Conservation (phyloP, 2,888 invertebrate species). For the Lasioglossum oenotherae region DNA sequence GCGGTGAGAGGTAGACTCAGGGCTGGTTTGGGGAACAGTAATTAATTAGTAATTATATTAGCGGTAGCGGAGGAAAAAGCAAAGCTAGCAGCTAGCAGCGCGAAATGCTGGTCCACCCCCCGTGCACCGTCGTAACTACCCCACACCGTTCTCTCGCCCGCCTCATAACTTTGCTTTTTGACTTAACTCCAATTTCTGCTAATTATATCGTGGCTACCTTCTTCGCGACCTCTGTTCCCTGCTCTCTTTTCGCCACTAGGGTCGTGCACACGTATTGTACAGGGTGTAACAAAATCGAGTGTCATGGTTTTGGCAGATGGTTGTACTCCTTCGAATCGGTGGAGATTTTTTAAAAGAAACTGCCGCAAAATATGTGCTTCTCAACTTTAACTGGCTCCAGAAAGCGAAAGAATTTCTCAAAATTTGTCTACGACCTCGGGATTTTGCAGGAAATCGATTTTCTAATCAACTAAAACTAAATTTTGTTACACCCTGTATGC, state of each 20-base stretch:
- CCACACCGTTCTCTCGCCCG: neutral
- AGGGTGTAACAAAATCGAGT: no score
- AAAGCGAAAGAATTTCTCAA: no score
- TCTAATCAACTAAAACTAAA: no score
- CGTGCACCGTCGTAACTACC: constrained; percentile 50
- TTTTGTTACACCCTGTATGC: neutral
- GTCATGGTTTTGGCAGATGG: no score
- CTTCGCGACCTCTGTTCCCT: constrained; percentile 29
- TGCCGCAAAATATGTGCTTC: no score
- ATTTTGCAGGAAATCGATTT: no score
- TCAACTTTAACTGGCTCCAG: no score
- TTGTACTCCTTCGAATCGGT: no score
- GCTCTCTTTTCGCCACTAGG: constrained; percentile 16
- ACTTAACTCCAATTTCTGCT: constrained; percentile 72
- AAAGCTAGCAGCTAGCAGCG: constrained; percentile 22
- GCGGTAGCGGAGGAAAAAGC: constrained; percentile 53
- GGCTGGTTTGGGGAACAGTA: constrained; percentile 46
- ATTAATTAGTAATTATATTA: constrained; percentile 72
- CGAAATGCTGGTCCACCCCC: constrained; percentile 45
- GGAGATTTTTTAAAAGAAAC: no score
- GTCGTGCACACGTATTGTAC: neutral
- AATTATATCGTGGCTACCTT: constrained; percentile 66
- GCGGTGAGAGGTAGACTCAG: constrained; percentile 20
- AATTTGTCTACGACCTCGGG: no score
- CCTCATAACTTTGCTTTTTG: constrained; percentile 73